Percentiles rank a stretch among this genome's conserved stretches.
phyloP scores from a whole-genome alignment of 2,888 invertebrate species.

The Punctoribates punctum region DNA sequence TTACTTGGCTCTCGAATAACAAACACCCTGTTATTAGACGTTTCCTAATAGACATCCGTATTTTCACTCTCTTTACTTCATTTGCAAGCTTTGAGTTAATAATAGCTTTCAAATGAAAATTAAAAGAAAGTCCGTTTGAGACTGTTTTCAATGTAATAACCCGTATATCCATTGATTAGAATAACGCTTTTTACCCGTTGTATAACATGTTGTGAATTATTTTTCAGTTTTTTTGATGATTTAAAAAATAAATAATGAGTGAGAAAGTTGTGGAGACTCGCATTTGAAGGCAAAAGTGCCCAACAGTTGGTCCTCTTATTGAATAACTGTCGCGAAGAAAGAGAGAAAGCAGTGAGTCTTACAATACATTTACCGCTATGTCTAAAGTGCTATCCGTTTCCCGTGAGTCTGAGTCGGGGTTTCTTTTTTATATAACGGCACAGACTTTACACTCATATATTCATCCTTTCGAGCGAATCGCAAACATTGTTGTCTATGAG shows the following conservation, averaged over 20 bases:
- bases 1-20: background rate
- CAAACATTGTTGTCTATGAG: slow-evolving; percentile 33
- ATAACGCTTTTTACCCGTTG: background rate
- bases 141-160: background rate
- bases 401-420: slow-evolving; percentile 20
- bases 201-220: background rate
- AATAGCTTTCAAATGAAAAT: background rate
- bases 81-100: background rate
- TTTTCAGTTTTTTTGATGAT: background rate
- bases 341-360: background rate
- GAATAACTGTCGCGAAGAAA: slow-evolving; percentile 2
- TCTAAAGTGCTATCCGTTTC: slow-evolving; percentile 29
- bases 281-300: background rate
- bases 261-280: background rate
- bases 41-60: slow-evolving; percentile 27
- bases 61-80: slow-evolving; percentile 7
- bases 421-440: slow-evolving; percentile 28
- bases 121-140: background rate
- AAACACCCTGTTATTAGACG: slow-evolving; percentile 32
- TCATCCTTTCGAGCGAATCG: slow-evolving; percentile 29
- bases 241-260: background rate
- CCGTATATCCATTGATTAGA: slow-evolving; percentile 7
- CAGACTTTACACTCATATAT: background rate
- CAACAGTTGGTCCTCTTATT: slow-evolving; percentile 25
- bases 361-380: slow-evolving; percentile 23